Base-by-base conservation (phyloP, 1,140 invertebrate genomes). In the Drosophila bocqueti region DNA sequence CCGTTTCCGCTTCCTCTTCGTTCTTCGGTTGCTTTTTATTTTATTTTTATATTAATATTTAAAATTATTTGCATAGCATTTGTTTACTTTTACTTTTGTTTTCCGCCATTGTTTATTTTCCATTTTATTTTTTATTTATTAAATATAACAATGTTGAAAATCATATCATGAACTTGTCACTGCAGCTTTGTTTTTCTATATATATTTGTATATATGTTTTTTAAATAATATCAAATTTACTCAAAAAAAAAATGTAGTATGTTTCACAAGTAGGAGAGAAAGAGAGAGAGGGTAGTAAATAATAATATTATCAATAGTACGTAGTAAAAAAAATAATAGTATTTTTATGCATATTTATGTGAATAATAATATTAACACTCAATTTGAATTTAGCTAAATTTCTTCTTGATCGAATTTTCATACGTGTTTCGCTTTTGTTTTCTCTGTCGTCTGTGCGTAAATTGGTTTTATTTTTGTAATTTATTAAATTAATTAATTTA, bases 371-470 rank as follows among this genome's bases (percentile, higher is more conserved):
- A 63, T 77, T 76, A 76, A 79, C 71, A 75, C 71, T 72, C 79
- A 82, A 79, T 50, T 83, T 85, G 67, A 84, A 84, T 86, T 86
- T 87, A 57, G 74, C 83, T 86, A 86, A 87, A 87, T 83, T 87
- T 65, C 38, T 36, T 65, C 45, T 81, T 43, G 68, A 84, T 67
- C 69, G 67, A 76, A 60, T 67, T 81, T 81, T 86, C 68, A 79
- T 31, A 21, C 45, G 47, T 59, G 18, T 31, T 40, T 36, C 18
- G 42, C 29, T 36, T 21, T 34, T 42, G 24, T 34, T 69, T 62
- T 77, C 73, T 24, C 58, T 79, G 31, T 58, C 75, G 58, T 76
- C 57, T 79, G 66, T 77, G 74, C 46, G 59, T 75, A 75, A 52
- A 81, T 69, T 76, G 49, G 45, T 69, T 75, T 84, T 84, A 66